phyloP scores from a whole-genome alignment of 2,888 invertebrate species.

The Agonopterix arenella region DNA sequence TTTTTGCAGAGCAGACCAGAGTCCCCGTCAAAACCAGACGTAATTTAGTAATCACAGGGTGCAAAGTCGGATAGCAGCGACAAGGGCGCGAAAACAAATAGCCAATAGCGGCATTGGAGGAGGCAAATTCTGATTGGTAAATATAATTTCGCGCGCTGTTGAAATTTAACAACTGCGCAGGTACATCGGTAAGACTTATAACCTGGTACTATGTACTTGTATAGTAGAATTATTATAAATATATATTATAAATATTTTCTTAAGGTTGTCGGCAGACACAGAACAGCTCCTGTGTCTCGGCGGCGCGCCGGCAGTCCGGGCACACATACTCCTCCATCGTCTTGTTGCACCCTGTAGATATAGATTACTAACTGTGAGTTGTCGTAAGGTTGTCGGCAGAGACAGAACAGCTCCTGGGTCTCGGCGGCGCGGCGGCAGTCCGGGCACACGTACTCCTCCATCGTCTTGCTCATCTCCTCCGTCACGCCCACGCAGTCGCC shows the following conservation, averaged over 20 bases:
- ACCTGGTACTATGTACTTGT: too few relatives aligned
- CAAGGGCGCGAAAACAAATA: too few relatives aligned
- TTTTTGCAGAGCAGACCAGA: too few relatives aligned
- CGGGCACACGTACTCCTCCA: conserved; percentile 93
- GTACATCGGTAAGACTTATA: not conserved
- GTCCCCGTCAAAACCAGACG: too few relatives aligned
- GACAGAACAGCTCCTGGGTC: conserved; percentile 95
- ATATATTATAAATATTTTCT: too few relatives aligned
- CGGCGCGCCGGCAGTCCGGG: conserved; percentile 89
- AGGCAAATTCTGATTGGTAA: too few relatives aligned
- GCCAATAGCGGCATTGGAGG: too few relatives aligned
- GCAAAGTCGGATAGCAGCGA: too few relatives aligned
- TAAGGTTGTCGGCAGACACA: conserved; percentile 97
- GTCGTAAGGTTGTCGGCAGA: conserved; percentile 97
- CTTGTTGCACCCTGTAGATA: conserved; percentile 73
- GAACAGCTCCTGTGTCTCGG: conserved; percentile 94
- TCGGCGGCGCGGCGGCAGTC: conserved; percentile 92
- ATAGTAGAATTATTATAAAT: too few relatives aligned
- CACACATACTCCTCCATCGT: conserved; percentile 94
- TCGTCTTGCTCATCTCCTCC: conserved; percentile 91
- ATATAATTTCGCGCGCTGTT: too few relatives aligned
- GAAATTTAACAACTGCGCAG: too few relatives aligned
- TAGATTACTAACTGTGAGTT: conserved; percentile 90
- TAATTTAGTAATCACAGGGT: too few relatives aligned
- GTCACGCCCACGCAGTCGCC: conserved; percentile 97